Evolutionary conservation across 2,888 invertebrate species (phyloP).

Genomic region (Petrophora chlorosata): DNA sequence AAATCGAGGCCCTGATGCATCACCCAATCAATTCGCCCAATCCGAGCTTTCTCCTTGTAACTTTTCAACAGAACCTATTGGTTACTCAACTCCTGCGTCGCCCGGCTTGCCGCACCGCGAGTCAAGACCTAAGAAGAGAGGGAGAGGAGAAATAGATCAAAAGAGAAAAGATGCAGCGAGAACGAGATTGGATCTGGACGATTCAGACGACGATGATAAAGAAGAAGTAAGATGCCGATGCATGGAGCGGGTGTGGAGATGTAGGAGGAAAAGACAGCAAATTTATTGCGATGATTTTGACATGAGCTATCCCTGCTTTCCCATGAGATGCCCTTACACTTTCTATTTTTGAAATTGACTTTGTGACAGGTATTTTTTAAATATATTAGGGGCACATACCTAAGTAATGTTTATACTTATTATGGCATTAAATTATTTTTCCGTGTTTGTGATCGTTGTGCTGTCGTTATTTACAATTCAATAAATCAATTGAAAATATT

Average conservation of each 20-base stretch:
- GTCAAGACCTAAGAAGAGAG: slow-evolving; percentile 33
- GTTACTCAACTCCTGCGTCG: slow-evolving; percentile 43
- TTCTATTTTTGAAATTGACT: slow-evolving; percentile 36
- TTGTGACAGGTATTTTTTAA: neutral
- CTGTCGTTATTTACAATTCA: too few relatives aligned
- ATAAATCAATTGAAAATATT: too few relatives aligned
- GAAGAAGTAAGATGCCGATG: slow-evolving; percentile 37
- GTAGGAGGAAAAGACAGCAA: slow-evolving; percentile 24
- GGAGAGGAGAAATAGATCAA: slow-evolving; percentile 21
- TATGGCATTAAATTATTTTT: too few relatives aligned
- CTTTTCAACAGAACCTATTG: slow-evolving; percentile 25
- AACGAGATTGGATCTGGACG: slow-evolving; percentile 37
- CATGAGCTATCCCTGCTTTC: slow-evolving; percentile 33
- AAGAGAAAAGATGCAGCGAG: slow-evolving; percentile 23
- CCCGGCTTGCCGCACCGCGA: neutral
- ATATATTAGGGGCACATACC: neutral
- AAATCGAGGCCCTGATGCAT: too few relatives aligned
- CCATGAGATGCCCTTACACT: slow-evolving; percentile 33
- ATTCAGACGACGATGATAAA: slow-evolving; percentile 41
- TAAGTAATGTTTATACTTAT: too few relatives aligned
- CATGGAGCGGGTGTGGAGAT: slow-evolving; percentile 36
- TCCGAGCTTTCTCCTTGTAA: neutral
- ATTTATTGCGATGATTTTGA: slow-evolving; percentile 29
- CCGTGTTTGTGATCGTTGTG: too few relatives aligned
- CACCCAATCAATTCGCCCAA: neutral